Evolutionary conservation across 64 coral and sea anemone genomes (phyloP), one percentile per base, ranked within the genome.

Genomic region (Anthopleura sola): DNA sequence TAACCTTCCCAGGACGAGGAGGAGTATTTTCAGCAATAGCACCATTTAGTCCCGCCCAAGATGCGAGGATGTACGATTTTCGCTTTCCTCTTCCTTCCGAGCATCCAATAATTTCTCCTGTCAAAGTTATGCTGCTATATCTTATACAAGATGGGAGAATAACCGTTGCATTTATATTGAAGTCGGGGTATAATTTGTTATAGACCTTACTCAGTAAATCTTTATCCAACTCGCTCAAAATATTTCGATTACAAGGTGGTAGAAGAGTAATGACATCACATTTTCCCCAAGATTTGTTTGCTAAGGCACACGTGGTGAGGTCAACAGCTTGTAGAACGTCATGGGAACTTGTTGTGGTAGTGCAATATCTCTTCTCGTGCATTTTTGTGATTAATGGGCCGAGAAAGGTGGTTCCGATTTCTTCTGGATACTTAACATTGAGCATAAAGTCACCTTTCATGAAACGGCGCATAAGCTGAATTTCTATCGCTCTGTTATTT

Each of bases 401-500:
- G 55, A 58, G 55, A 58, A 3, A 58, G 55, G 55, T 58, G 55
- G 6, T 58, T 58, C 55, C 55, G 55, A 58, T 58, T 58, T 58
- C 55, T 58, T 58, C 55, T 58, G 55, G 55, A 58, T 58, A 58
- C 55, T 58, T 16, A 3, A 58, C 55, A 58, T 58, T 58, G 3
- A 58, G 55, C 55, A 58, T 58, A 58, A 58, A 58, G 20, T 58
- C 55, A 58, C 55, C 55, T 21, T 58, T 58, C 55, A 58, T 58
- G 15, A 58, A 58, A 58, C 55, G 55, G 55, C 55, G 55, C 88
- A 90, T 90, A 24, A 92, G 51, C 21, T 92, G 90, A 0, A 87
- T 83, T 83, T 92, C 85, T 16, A 93, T 68, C 57, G 86, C 37
- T 32, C 86, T 56, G 54, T 93, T 81, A 80, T 93, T 93, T 1